These are phyloP conservation scores for Brachypteracias leptosomus DNA, from an alignment of 2,113 vertebrate species.

Conservation along the genomic window DNA sequence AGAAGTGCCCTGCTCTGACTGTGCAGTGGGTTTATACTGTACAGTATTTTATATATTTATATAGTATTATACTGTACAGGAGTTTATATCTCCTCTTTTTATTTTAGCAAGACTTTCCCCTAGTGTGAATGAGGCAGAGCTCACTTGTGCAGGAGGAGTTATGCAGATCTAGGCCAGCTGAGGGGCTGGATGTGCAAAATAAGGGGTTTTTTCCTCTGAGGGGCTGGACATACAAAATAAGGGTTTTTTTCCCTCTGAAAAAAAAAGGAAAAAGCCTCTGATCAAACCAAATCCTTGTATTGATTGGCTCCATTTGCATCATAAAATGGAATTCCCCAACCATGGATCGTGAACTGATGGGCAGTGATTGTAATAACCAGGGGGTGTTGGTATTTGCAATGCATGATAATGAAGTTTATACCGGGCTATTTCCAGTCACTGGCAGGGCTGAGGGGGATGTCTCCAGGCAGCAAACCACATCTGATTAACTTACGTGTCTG, in stretches of 20 bases:
- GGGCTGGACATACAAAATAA: slow-evolving; percentile 6
- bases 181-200: slow-evolving; percentile 9
- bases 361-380: slow-evolving; percentile 12
- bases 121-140: background rate
- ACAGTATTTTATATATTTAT: too few relatives aligned
- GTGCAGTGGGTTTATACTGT: background rate
- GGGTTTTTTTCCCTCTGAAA: background rate
- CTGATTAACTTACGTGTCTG: background rate
- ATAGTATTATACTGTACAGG: too few relatives aligned
- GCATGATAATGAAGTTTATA: slow-evolving; percentile 11
- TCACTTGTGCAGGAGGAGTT: background rate
- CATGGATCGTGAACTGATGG: slow-evolving; percentile 4
- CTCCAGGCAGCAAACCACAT: background rate
- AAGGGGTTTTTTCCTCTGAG: background rate
- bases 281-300: slow-evolving; percentile 15
- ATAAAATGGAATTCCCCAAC: slow-evolving; percentile 59
- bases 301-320: slow-evolving; percentile 55
- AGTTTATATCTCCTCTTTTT: background rate
- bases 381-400: background rate
- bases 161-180: background rate
- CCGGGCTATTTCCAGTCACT: background rate
- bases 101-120: background rate
- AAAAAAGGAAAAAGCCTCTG: background rate
- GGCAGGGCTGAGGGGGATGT: background rate
- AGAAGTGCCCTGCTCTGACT: background rate